Percentiles rank a stretch among this genome's conserved stretches.
Conservation (phyloP, 2,113 vertebrate genomes). For the Saimiri boliviensis region DNA sequence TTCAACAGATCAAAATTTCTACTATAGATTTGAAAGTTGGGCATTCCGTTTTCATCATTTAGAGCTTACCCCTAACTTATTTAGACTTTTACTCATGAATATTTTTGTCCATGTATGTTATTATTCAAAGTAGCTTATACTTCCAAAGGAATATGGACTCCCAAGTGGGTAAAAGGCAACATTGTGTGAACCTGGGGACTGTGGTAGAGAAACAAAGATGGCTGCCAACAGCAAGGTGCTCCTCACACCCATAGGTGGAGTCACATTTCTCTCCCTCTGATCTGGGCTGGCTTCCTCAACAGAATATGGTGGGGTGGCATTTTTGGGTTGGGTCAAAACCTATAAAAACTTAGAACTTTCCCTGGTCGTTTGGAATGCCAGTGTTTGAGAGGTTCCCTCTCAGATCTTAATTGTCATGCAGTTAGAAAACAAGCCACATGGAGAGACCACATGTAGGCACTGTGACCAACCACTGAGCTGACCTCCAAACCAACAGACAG, state of each 20-base stretch:
- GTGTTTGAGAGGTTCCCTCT: rapidly evolving
- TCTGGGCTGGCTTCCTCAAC: too few species aligned
- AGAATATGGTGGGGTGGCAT: background rate
- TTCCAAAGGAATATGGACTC: background rate
- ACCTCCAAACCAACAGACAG: background rate
- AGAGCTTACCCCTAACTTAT: background rate
- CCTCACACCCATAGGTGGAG: rapidly evolving
- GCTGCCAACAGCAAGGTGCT: rapidly evolving
- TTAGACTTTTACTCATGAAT: background rate
- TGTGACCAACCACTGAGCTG: too few species aligned
- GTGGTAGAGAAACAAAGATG: background rate
- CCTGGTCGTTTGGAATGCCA: background rate
- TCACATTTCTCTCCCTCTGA: background rate
- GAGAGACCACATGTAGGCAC: background rate
- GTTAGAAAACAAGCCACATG: background rate
- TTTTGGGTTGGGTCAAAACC: too few species aligned
- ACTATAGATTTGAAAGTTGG: background rate
- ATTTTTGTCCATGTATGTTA: background rate
- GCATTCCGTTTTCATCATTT: background rate
- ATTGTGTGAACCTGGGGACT: rapidly evolving
- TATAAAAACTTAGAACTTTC: background rate
- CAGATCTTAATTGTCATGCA: too few species aligned
- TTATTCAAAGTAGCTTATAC: background rate
- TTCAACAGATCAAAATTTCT: background rate
- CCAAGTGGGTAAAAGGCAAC: background rate